Base-by-base conservation (phyloP, 2,113 vertebrate species). In the Sinosuthora webbiana region DNA sequence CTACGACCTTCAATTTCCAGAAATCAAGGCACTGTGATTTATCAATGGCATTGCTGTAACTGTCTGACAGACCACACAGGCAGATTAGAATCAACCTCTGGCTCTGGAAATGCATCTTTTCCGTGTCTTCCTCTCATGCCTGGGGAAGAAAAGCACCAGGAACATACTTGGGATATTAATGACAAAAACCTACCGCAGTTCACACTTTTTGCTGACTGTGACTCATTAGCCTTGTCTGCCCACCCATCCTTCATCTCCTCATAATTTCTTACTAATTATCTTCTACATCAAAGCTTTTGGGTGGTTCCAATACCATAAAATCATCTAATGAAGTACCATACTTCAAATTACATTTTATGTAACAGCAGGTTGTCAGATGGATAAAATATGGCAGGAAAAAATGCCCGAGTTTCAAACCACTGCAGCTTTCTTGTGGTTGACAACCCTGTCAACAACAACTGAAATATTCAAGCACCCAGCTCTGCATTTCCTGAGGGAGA, bases 271-370 rank as follows among this genome's bases (percentile, higher is more conserved):
- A 84, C 68, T 95, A 93, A 88, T 96, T 87, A 93, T 73, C 80
- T 78, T 84, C 93, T 62, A 52, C 57, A 93, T 94, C 83, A 95
- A 93, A 96, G 92, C 69, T 89, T 96, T 90, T 89, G 93, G 90
- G 90, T 93, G 92, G 71, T 62, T 83, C 49, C 47, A 92, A 71
- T 50, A 64, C 56, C 71, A 45, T 49, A 76, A 95, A 94, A 91
- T 65, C 82, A 55, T 93, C 75, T 83, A 88, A 91, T 91, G 69
- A 96, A 95, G 69, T 31, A 79, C 44, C 53, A 41, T 45, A 83
- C 41, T 86, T 83, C 63, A 63, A 83, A 86, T 77, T 62, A 44
- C 20, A 65, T 79, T 95, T 89, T 84, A 68, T 69, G 35, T 74
- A 87, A 85, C 56, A 67, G 65, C 64, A 87, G 53, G 70, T 90